phyloP scores from a whole-genome alignment of 2,888 invertebrate species.

The Rutpela maculata region DNA sequence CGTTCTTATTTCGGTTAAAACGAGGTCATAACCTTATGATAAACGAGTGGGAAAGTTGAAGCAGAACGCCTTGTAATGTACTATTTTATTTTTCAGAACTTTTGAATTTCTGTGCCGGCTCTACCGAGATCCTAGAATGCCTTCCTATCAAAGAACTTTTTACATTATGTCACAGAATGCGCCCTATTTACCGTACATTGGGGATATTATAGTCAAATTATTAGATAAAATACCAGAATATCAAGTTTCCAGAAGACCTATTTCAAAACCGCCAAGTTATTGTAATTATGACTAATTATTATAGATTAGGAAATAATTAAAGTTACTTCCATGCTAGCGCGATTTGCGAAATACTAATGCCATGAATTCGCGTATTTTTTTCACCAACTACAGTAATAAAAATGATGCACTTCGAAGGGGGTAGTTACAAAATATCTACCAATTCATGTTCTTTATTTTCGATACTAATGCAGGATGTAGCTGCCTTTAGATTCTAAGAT shows the following conservation, averaged over 20 bases:
- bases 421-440: too few relatives aligned
- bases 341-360: too few relatives aligned
- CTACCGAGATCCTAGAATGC: slow-evolving; percentile 73
- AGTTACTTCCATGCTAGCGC: too few relatives aligned
- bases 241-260: slow-evolving; percentile 44
- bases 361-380: too few relatives aligned
- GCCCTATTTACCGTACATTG: slow-evolving; percentile 75
- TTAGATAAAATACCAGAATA: slow-evolving; percentile 70
- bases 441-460: too few relatives aligned
- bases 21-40: too few relatives aligned
- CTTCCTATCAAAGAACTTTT: slow-evolving; percentile 72
- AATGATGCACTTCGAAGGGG: too few relatives aligned
- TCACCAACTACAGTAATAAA: too few relatives aligned
- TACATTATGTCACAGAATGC: slow-evolving; percentile 68
- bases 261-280: slow-evolving; percentile 51
- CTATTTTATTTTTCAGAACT: slow-evolving; percentile 62
- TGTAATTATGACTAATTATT: slow-evolving; percentile 42
- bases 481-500: too few relatives aligned
- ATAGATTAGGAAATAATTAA: too few relatives aligned
- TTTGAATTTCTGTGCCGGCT: slow-evolving; percentile 75
- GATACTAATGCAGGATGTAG: too few relatives aligned
- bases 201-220: slow-evolving; percentile 73
- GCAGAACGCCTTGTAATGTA: not conserved
- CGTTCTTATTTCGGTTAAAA: too few relatives aligned
- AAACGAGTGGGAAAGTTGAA: not conserved